Evolutionary conservation across 2,113 vertebrate genomes (phyloP).

Genomic region (Hypomesus transpacificus): DNA sequence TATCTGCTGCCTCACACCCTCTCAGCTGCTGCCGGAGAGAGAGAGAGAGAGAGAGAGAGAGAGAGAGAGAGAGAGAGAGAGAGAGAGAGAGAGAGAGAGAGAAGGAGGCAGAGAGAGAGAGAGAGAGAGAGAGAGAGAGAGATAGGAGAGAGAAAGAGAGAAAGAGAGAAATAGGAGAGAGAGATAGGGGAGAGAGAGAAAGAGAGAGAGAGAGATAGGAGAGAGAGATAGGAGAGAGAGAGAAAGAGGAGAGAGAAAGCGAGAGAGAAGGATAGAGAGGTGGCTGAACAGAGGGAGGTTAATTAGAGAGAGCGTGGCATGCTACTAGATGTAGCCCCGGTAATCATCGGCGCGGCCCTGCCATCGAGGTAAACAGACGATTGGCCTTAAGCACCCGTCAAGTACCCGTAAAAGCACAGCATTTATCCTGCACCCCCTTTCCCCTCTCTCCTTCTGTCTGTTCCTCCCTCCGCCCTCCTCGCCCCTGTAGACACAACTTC

Average conservation of each 20-base stretch:
- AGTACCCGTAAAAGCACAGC: background rate
- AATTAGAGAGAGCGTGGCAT: too few species aligned
- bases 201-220: background rate
- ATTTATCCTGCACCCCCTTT: slow-evolving; percentile 29
- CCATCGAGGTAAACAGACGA: too few species aligned
- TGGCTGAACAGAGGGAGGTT: too few species aligned
- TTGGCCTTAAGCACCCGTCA: too few species aligned
- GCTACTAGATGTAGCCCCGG: too few species aligned
- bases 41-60: background rate
- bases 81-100: background rate
- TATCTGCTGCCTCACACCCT: too few species aligned
- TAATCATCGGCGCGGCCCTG: too few species aligned
- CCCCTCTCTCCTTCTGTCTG: slow-evolving; percentile 13
- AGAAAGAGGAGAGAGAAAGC: too few species aligned
- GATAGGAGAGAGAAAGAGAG: too few species aligned
- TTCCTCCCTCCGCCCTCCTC: background rate
- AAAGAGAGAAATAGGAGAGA: background rate
- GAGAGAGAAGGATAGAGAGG: too few species aligned
- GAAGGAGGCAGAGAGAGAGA: too few species aligned
- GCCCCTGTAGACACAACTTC: slow-evolving; percentile 19
- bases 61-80: background rate
- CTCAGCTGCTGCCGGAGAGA: background rate
- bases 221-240: background rate
- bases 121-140: too few species aligned
- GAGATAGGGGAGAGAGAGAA: background rate